Base-by-base conservation (phyloP, 2,888 invertebrate genomes). In the Trichopria drosophilae region DNA sequence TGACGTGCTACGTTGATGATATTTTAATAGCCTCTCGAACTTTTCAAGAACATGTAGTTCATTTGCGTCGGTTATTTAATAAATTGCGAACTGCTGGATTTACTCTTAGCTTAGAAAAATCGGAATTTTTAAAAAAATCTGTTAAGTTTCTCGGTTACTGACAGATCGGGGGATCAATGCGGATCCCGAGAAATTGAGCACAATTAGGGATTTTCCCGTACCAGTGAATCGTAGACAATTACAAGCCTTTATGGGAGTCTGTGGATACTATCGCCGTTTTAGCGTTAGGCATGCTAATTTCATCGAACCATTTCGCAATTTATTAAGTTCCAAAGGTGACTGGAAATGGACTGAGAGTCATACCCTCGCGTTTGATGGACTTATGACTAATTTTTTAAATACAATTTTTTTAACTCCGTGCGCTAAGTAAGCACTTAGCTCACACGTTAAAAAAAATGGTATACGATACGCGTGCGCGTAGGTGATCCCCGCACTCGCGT, bases 11-110 rank as follows among this genome's bases (percentile, higher is more conserved):
- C n/a, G n/a, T n/a, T n/a, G n/a, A n/a, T n/a, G n/a, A n/a, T n/a
- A n/a, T n/a, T n/a, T n/a, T n/a, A n/a, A n/a, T n/a, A n/a, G 7
- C 44, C 3, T 23, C 22, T 12, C 9, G 18, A 10, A 39, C 49
- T 35, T 53, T 63, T 32, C 48, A 60, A n/a, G 51, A 59, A 13
- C 63, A 64, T 37, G n/a, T 39, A 12, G 0, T 15, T 2, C 12
- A n/a, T 16, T 16, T 64, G 1, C 26, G 55, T 28, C 24, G 22
- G 6, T 44, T 66, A 6, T 24, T 44, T 18, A 23, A 20, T n/a
- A 24, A 24, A 1, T 13, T 39, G 3, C 23, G 16, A 13, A 13
- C 24, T 24, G 4, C n/a, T n/a, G n/a, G n/a, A n/a, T n/a, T n/a
- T n/a, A n/a, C n/a, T n/a, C n/a, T n/a, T n/a, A n/a, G n/a, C n/a